These are phyloP conservation scores for Eudyptes chrysolophus DNA, from an alignment of 2,113 vertebrate species.

Conservation along the genomic window DNA sequence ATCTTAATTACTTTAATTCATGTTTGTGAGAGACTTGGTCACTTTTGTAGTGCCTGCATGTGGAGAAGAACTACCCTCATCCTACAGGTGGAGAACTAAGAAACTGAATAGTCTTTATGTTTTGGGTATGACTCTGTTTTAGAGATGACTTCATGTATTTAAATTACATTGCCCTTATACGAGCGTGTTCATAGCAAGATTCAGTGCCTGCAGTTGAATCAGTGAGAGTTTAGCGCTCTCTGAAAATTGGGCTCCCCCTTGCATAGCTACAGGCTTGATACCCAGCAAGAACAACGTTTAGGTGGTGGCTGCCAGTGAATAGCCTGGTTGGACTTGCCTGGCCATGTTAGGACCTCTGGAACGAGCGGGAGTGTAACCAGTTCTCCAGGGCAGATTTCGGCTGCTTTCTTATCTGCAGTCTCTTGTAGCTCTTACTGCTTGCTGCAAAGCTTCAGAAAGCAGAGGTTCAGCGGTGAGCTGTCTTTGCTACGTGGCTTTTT, in stretches of 20 bases:
- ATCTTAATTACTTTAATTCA: background rate
- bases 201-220: background rate
- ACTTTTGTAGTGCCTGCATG: background rate
- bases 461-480: background rate
- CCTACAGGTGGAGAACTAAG: background rate
- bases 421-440: background rate
- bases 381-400: background rate
- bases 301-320: background rate
- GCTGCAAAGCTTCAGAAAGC: background rate
- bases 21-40: background rate
- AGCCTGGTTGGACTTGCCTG: background rate
- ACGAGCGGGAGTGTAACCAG: background rate
- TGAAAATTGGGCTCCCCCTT: background rate
- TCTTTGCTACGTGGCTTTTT: background rate
- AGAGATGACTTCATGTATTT: background rate
- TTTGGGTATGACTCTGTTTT: background rate
- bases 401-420: background rate
- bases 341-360: background rate
- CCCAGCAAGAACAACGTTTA: background rate
- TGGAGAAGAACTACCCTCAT: background rate
- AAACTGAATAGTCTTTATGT: too few relatives aligned
- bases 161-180: accelerated
- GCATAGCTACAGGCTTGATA: background rate
- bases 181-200: accelerated
- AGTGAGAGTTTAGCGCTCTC: background rate